Conservation (phyloP, 1,140 invertebrate genomes). For the Berghia stephanieae region DNA sequence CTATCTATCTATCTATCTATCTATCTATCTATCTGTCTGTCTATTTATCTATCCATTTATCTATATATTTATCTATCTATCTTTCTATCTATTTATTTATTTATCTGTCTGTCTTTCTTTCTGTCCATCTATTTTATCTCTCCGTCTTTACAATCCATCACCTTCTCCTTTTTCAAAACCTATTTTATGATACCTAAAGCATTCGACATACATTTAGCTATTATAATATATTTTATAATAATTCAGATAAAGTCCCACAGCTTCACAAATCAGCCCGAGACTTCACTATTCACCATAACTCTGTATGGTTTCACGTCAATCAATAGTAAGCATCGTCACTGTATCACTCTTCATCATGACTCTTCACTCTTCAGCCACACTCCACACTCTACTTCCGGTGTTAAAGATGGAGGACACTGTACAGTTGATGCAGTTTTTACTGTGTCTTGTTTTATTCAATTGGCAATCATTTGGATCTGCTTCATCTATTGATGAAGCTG, state of each 20-base stretch:
- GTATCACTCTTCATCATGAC: too few species aligned
- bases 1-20: too few species aligned
- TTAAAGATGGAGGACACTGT: slow-evolving; percentile 38
- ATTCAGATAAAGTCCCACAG: not conserved
- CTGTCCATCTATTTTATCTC: too few species aligned
- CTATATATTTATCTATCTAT: too few species aligned
- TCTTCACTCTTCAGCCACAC: not conserved
- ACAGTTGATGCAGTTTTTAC: slow-evolving; percentile 35
- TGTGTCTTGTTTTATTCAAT: slow-evolving; percentile 37
- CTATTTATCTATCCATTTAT: too few species aligned
- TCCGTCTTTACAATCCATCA: too few species aligned
- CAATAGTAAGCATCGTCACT: too few species aligned
- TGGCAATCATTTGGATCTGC: slow-evolving; percentile 25
- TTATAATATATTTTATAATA: not conserved
- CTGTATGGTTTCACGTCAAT: not conserved
- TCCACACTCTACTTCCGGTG: slow-evolving; percentile 6
- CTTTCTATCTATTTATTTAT: too few species aligned
- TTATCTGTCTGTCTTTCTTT: too few species aligned
- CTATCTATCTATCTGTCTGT: too few species aligned
- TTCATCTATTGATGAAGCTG: slow-evolving; percentile 35
- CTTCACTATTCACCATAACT: not conserved
- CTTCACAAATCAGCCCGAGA: not conserved
- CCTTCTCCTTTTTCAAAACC: too few species aligned
- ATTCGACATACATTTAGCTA: not conserved
- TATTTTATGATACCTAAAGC: too few species aligned